Conservation (phyloP, 2,113 vertebrate species). For the Andinoacara biseriatus region DNA sequence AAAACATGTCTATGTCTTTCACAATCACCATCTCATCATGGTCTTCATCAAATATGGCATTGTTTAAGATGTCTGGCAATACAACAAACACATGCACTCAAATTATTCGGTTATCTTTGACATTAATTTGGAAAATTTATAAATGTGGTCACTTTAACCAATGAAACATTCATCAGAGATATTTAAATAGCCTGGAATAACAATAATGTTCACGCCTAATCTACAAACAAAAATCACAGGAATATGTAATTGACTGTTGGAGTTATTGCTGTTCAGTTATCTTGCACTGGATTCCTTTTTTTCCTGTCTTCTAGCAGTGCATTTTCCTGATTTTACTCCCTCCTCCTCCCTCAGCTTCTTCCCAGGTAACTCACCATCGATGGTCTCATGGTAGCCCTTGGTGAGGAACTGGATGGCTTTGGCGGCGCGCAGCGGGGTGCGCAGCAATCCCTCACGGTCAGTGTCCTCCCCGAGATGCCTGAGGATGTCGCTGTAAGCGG, state of each 20-base stretch:
- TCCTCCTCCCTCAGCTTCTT: neutral
- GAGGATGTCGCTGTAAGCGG: slow-evolving; percentile 82
- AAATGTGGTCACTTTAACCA: neutral
- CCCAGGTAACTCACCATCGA: slow-evolving; percentile 74
- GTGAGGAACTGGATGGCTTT: slow-evolving; percentile 87
- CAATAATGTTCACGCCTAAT: neutral
- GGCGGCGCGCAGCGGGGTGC: slow-evolving; percentile 83
- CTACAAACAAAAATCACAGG: neutral
- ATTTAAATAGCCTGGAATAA: neutral
- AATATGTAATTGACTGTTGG: too few species aligned
- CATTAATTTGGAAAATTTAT: too few species aligned
- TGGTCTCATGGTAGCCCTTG: slow-evolving; percentile 84
- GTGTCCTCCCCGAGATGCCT: slow-evolving; percentile 81
- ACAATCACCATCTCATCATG: slow-evolving; percentile 84
- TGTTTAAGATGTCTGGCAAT: slow-evolving; percentile 77
- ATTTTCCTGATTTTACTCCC: neutral
- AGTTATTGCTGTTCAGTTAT: too few species aligned
- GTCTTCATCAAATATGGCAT: slow-evolving; percentile 84
- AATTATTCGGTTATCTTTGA: neutral
- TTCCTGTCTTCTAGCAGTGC: too few species aligned
- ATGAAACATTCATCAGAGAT: neutral
- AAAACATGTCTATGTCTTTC: slow-evolving; percentile 84
- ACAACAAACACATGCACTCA: slow-evolving; percentile 1
- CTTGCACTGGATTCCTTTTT: too few species aligned
- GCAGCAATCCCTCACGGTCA: slow-evolving; percentile 80